phyloP scores from a whole-genome alignment of 1,140 invertebrate genomes.

The Lysiphlebus fabarum region DNA sequence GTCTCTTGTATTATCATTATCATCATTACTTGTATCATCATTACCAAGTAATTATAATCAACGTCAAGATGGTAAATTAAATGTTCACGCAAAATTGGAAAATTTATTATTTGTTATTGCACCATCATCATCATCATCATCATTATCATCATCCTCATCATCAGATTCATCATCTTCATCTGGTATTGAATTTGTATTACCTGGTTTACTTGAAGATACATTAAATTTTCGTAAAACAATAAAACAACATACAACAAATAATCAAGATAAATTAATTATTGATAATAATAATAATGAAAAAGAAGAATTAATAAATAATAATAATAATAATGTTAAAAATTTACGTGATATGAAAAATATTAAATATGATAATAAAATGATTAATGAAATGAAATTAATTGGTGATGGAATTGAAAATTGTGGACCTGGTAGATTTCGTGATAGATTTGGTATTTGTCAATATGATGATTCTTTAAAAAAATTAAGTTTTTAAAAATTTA shows the following conservation, averaged over 20 bases:
- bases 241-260: constrained; percentile 9
- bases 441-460: constrained; percentile 40
- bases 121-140: constrained; percentile 17
- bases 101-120: constrained; percentile 49
- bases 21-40: too few relatives aligned
- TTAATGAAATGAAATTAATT: constrained; percentile 37
- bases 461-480: constrained; percentile 25
- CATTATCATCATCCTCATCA: constrained; percentile 4
- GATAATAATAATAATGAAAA: too few relatives aligned
- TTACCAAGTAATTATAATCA: constrained; percentile 48
- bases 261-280: neutral
- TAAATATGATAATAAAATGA: constrained; percentile 1
- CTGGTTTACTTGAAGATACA: constrained; percentile 25
- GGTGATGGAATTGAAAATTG: constrained; percentile 48
- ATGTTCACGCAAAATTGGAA: constrained; percentile 49
- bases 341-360: neutral
- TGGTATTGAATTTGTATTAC: constrained; percentile 15
- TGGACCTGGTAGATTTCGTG: constrained; percentile 44
- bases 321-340: neutral
- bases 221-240: constrained; percentile 25
- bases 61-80: constrained; percentile 51
- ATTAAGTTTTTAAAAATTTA: too few relatives aligned
- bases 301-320: neutral
- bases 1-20: constrained; percentile 11
- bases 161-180: constrained; percentile 16